These are phyloP conservation scores for Myrmecophaga tridactyla DNA, from an alignment of 2,113 vertebrate species.

Conservation along the genomic window DNA sequence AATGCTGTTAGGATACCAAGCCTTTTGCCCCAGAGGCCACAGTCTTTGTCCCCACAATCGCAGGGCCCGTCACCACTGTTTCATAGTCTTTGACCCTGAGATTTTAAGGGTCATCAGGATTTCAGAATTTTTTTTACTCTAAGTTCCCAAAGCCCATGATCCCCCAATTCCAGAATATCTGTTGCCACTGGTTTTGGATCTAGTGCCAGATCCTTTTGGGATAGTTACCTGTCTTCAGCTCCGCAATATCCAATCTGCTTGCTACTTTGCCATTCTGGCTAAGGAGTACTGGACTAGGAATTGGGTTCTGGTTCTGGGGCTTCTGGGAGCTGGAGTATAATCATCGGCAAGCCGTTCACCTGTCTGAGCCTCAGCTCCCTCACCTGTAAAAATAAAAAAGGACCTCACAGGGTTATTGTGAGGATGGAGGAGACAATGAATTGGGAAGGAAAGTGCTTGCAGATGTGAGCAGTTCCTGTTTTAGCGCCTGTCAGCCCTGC, in stretches of 20 bases:
- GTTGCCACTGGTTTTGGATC: background rate
- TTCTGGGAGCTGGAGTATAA: background rate
- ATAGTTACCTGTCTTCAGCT: background rate
- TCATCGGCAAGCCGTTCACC: background rate
- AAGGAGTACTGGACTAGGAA: background rate
- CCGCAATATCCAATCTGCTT: background rate
- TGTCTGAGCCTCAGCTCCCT: background rate
- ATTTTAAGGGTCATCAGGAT: background rate
- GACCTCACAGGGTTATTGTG: background rate
- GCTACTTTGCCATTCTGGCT: background rate
- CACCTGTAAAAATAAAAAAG: background rate
- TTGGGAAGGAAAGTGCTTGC: conserved; percentile 6
- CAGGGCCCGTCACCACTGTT: background rate
- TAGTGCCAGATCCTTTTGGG: background rate
- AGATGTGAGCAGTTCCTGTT: conserved; percentile 42
- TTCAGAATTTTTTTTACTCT: background rate
- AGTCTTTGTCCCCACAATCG: background rate
- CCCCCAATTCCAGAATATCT: background rate
- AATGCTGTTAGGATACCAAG: background rate
- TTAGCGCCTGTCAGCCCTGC: conserved; percentile 40
- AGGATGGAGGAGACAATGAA: background rate
- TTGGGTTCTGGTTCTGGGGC: background rate
- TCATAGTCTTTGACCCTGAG: background rate
- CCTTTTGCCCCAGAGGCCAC: background rate
- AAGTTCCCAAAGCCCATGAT: background rate